Base-by-base conservation (phyloP, 2,888 invertebrate species). In the Agonopterix arenella region DNA sequence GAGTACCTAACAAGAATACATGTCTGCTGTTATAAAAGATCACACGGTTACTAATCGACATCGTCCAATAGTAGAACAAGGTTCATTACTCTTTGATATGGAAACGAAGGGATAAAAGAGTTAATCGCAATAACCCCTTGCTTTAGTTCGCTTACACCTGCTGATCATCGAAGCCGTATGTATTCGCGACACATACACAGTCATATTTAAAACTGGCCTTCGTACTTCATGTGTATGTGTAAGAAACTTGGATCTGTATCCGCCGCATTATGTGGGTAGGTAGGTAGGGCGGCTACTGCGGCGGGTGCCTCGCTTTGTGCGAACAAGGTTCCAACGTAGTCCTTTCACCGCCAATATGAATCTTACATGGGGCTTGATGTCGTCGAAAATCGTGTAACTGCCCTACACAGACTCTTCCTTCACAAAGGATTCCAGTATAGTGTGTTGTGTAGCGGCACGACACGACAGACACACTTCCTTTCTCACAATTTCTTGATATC, bases 51-150 rank as follows among this genome's bases (percentile, higher is more conserved):
- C 78, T 78, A 80, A 84, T 82, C 77, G 77, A 73, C 76, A 76
- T 68, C 67, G 73, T 76, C 77, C 77, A 82, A 77, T 80, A 83
- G 77, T 73, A 75, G 73, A 84, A 84, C 81, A 84, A 86, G 85
- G 86, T 89, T 88, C 86, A 86, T 86, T 89, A 88, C 84, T 88
- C 86, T 85, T 88, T 86, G 80, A 84, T 84, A 86, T 86, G 83
- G 83, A 85, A 86, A 86, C 85, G 83, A 85, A 81, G 84, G 88
- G 84, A 89, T 86, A 85, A 89, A 88, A 84, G 84, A 86, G 85
- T 85, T 86, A 86, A 85, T 86, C 88, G 84, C 81, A 83, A 84
- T 86, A 86, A 80, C 89, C 88, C 89, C 84, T 88, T 79, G 77
- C 82, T 82, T 85, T 80, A 83, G 78, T 83, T 82, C 75, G 80